Percentiles rank a stretch among this genome's conserved stretches.
Evolutionary conservation across 2,797 vertebrate species (phyloP).

Genomic region (Simalia tracyae): DNA sequence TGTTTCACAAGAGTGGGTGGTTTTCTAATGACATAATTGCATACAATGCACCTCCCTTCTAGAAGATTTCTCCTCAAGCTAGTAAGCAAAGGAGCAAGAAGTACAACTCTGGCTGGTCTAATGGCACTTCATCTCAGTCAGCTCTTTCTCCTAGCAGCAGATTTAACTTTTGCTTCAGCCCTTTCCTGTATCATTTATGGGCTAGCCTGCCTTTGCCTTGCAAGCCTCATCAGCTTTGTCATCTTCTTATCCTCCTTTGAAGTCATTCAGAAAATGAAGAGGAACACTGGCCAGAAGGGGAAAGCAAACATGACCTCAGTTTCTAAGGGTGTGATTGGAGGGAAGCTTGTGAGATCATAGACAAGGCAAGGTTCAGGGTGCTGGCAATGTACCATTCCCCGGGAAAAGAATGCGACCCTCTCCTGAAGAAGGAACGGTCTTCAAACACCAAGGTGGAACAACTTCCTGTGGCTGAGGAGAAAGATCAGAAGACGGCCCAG

Average conservation of each 20-base stretch:
- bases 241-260: constrained; percentile 43
- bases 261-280: not conserved
- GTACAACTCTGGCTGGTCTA: not conserved
- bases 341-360: constrained; percentile 44
- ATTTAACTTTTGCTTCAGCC: constrained; percentile 58
- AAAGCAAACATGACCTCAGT: constrained; percentile 24
- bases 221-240: constrained; percentile 39
- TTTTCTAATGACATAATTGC: constrained; percentile 46
- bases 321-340: constrained; percentile 50
- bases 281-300: constrained; percentile 25
- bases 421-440: constrained; percentile 16
- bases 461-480: constrained; percentile 46
- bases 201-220: constrained; percentile 38
- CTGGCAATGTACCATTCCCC: constrained; percentile 32
- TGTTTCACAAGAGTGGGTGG: constrained; percentile 58
- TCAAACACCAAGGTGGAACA: constrained; percentile 23
- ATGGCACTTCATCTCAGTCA: constrained; percentile 51
- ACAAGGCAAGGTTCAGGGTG: constrained; percentile 34
- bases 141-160: constrained; percentile 57
- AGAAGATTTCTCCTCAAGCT: constrained; percentile 3
- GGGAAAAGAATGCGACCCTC: not conserved
- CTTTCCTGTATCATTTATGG: constrained; percentile 59
- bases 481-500: constrained; percentile 48
- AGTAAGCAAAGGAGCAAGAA: not conserved
- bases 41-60: not conserved